A percentile compares a stretch with the other conserved stretches of the same genome.
Evolutionary conservation across 1,140 invertebrate species (phyloP).

Genomic region (Heliconius melpomene): DNA sequence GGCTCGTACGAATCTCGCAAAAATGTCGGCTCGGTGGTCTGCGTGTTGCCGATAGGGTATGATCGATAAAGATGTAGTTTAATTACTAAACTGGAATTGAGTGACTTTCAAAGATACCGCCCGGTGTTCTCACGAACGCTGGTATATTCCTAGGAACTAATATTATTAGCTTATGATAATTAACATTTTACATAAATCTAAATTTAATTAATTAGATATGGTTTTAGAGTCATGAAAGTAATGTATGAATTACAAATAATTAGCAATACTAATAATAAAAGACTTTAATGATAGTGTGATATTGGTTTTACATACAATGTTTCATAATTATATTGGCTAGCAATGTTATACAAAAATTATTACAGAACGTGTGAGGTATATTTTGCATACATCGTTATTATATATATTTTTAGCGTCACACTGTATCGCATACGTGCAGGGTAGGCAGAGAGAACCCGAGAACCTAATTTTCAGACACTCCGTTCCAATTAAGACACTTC

Average conservation of each 20-base stretch:
- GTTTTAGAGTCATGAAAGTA: not conserved
- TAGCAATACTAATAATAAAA: not conserved
- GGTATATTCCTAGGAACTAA: conserved; percentile 33
- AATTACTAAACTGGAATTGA: conserved; percentile 76
- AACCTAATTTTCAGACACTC: too few species aligned
- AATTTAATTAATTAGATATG: conserved; percentile 1
- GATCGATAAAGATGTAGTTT: conserved; percentile 79
- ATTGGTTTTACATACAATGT: conserved; percentile 3
- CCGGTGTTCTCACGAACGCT: conserved; percentile 36
- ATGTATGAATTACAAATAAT: conserved; percentile 10
- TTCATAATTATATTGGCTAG: not conserved
- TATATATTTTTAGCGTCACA: not conserved
- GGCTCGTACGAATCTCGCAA: conserved; percentile 53
- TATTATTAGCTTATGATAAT: conserved; percentile 16
- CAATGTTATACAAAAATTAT: not conserved
- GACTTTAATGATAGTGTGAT: not conserved
- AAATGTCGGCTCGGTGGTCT: conserved; percentile 65
- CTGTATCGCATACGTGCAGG: too few species aligned
- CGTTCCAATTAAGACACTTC: too few species aligned
- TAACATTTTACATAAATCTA: conserved; percentile 1
- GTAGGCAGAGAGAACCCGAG: too few species aligned
- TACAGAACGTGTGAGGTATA: not conserved
- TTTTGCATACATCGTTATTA: not conserved
- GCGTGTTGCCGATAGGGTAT: conserved; percentile 59
- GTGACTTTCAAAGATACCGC: conserved; percentile 64